phyloP scores from a whole-genome alignment of 2,113 vertebrate genomes.

The Albula glossodonta region DNA sequence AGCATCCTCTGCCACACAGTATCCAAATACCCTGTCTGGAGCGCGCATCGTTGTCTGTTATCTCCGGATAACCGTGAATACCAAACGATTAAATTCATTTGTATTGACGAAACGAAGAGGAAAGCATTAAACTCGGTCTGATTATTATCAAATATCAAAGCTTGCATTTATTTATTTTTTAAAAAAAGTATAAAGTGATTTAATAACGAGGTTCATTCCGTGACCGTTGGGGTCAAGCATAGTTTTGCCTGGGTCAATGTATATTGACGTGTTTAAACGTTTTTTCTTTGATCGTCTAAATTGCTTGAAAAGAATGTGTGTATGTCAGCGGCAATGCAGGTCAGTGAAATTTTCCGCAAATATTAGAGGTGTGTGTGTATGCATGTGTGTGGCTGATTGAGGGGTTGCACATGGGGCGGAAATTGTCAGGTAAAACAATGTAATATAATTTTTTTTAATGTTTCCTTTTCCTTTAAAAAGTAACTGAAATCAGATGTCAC shows the following conservation, averaged over 20 bases:
- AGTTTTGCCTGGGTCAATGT: constrained; percentile 67
- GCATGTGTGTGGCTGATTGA: constrained; percentile 20
- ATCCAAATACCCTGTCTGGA: constrained; percentile 66
- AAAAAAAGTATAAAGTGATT: constrained; percentile 20
- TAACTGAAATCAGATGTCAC: not conserved
- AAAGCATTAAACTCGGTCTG: constrained; percentile 14
- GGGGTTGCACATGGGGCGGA: constrained; percentile 14
- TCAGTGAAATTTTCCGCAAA: constrained; percentile 63
- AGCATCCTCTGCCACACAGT: constrained; percentile 62
- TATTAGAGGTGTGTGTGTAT: constrained; percentile 34
- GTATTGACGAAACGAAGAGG: constrained; percentile 4
- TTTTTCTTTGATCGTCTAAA: constrained; percentile 73
- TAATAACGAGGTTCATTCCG: constrained; percentile 3
- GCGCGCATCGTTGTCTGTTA: constrained; percentile 54
- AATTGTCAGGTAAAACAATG: not conserved
- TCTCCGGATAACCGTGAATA: constrained; percentile 15
- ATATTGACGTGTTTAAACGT: constrained; percentile 80
- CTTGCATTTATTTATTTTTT: constrained; percentile 7
- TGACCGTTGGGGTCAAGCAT: constrained; percentile 26
- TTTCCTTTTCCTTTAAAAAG: not conserved
- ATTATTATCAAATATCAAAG: not conserved
- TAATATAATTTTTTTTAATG: not conserved
- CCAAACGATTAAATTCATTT: constrained; percentile 16
- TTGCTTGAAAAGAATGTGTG: constrained; percentile 79
- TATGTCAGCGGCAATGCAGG: constrained; percentile 76